Base-by-base conservation (phyloP, 1,140 invertebrate genomes). In the Calephelis virginiensis region DNA sequence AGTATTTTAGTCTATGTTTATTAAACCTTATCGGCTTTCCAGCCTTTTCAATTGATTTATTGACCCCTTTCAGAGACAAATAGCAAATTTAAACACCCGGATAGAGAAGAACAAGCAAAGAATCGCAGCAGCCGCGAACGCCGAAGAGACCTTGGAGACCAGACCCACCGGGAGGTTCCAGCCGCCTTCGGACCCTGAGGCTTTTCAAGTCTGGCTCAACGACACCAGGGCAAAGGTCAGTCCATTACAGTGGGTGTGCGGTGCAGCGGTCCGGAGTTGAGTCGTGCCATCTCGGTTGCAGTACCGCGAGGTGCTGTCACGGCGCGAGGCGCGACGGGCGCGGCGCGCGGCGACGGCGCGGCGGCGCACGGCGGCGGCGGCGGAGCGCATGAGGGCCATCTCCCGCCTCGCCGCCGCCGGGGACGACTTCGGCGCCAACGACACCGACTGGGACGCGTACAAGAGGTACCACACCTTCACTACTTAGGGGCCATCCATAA, bases 391-490 rank as follows among this genome's bases (percentile, higher is more conserved):
- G 97, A 93, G 97, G 71, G 96, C 98, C 76, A 97, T 98, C 67
- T 97, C 96, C 61, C 96, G 97, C 70, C 92, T 98, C 14, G 97
- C 97, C 17, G 83, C 81, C 62, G 96, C 96, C 65, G 95, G 97
- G 66, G 97, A 98, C 82, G 97, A 97, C 83, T 99, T 99, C 92
- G 97, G 97, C 38, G 95, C 96, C 90, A 94, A 96, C 74, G 97
- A 98, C 88, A 96, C 97, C 84, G 97, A 99, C 83, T 99, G 97
- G 97, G 97, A 98, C 90, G 97, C 98, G 3, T 99, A 99, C 82
- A 98, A 98, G 92, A 95, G 83, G 83, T 82, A 50, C 47, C n/a
- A n/a, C n/a, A n/a, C n/a, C n/a, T n/a, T n/a, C n/a, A n/a, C n/a
- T n/a, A n/a, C n/a, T n/a, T n/a, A n/a, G n/a, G n/a, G n/a, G n/a